Evolutionary conservation across 1,140 invertebrate genomes (phyloP).

Genomic region (Temnothorax curvispinosus): DNA sequence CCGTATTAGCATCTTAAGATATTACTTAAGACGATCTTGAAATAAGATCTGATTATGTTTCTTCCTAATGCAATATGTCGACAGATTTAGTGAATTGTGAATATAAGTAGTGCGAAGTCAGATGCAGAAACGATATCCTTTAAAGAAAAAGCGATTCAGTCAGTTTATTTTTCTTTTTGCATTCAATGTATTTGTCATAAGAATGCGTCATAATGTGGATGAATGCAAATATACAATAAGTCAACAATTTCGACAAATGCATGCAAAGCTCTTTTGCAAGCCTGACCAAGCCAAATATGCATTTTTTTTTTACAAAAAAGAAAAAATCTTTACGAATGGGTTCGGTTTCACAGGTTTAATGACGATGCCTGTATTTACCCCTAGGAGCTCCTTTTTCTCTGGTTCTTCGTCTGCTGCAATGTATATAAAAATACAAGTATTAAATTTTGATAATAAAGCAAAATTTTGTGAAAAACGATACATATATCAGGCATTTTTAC

Average conservation of each 20-base stretch:
- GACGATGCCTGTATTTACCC: slow-evolving; percentile 85
- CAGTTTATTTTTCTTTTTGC: neutral
- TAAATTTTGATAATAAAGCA: neutral
- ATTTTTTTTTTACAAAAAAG: slow-evolving; percentile 75
- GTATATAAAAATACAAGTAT: slow-evolving; percentile 38
- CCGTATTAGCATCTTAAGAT: too few species aligned
- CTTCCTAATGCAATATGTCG: neutral
- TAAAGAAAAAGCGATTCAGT: neutral
- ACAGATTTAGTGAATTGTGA: slow-evolving; percentile 14
- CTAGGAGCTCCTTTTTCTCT: slow-evolving; percentile 85
- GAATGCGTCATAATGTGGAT: neutral
- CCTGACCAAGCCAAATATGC: slow-evolving; percentile 68
- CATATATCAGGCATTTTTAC: neutral
- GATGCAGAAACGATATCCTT: neutral
- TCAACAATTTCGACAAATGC: neutral
- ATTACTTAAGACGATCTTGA: too few species aligned
- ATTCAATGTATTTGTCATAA: neutral
- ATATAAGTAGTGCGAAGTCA: neutral
- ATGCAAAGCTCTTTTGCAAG: slow-evolving; percentile 75
- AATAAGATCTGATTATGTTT: neutral
- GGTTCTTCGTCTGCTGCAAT: slow-evolving; percentile 83
- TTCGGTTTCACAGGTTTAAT: slow-evolving; percentile 85
- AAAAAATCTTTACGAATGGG: slow-evolving; percentile 86
- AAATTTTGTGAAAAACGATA: neutral
- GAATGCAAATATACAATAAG: neutral